phyloP scores from a whole-genome alignment of 2,113 vertebrate species.

The Boulengeromyrus knoepffleri region DNA sequence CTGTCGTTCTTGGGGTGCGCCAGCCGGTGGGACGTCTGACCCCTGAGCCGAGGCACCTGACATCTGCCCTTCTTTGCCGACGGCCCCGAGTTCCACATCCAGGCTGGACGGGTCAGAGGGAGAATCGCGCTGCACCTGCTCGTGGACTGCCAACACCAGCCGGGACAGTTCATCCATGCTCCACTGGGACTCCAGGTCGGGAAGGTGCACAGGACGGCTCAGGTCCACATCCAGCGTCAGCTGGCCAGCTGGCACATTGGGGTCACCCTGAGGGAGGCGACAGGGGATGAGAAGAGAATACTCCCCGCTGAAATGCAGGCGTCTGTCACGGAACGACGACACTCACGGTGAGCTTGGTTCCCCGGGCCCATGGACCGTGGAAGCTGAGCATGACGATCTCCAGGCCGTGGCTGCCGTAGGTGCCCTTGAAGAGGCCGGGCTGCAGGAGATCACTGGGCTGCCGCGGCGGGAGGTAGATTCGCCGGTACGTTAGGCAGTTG shows the following conservation, averaged over 20 bases:
- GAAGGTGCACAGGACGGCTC: conserved; percentile 72
- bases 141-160: conserved; percentile 72
- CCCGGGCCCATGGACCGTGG: conserved; percentile 71
- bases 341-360: conserved; percentile 93
- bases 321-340: no score
- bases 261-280: conserved; percentile 72
- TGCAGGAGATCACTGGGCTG: conserved; percentile 74
- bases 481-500: conserved; percentile 94
- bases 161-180: conserved; percentile 83
- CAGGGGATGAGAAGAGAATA: no score
- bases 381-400: conserved; percentile 98
- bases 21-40: conserved; percentile 18
- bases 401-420: conserved; percentile 91
- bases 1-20: conserved; percentile 45
- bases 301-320: neutral
- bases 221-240: conserved; percentile 86
- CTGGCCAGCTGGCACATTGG: conserved; percentile 93
- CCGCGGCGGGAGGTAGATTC: conserved; percentile 87
- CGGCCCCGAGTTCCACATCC: conserved; percentile 12
- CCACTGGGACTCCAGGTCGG: conserved; percentile 70
- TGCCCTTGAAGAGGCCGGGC: conserved; percentile 95
- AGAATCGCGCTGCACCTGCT: conserved; percentile 65
- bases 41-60: neutral
- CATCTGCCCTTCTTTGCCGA: conserved; percentile 26
- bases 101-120: conserved; percentile 22